These are phyloP conservation scores for Salvelinus namaycush DNA, from an alignment of 2,113 vertebrate genomes.

Conservation along the genomic window DNA sequence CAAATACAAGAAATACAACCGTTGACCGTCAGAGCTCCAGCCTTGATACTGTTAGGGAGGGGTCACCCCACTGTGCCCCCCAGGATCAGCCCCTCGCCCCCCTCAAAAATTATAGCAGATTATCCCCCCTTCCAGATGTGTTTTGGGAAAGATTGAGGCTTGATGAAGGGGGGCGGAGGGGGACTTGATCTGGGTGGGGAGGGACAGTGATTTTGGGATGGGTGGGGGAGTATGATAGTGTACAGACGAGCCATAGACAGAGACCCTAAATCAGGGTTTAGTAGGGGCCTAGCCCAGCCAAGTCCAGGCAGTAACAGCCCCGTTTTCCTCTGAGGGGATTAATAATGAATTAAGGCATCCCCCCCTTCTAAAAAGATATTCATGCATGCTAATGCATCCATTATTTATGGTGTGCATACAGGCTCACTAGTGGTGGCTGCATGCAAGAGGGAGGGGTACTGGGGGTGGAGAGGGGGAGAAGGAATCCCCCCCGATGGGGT, in stretches of 20 bases:
- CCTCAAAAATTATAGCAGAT: constrained; percentile 44
- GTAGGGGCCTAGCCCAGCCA: constrained; percentile 32
- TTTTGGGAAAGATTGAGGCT: constrained; percentile 38
- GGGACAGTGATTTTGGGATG: constrained; percentile 3
- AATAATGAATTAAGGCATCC: constrained; percentile 79
- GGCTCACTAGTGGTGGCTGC: constrained; percentile 65
- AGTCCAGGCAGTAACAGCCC: constrained; percentile 41
- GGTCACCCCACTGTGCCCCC: constrained; percentile 5
- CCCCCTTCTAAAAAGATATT: constrained; percentile 72
- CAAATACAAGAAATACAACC: not conserved
- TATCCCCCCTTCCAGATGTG: constrained; percentile 58
- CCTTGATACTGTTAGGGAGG: constrained; percentile 21
- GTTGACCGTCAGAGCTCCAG: constrained; percentile 1
- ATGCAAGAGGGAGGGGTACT: constrained; percentile 60
- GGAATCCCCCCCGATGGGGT: constrained; percentile 59
- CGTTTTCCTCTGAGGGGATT: constrained; percentile 74
- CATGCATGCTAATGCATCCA: constrained; percentile 80
- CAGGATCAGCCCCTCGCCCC: constrained; percentile 8
- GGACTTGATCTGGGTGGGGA: not conserved
- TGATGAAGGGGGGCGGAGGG: constrained; percentile 29
- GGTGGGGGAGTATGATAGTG: constrained; percentile 5
- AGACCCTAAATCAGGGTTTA: constrained; percentile 65
- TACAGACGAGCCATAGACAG: constrained; percentile 26
- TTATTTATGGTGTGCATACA: constrained; percentile 77
- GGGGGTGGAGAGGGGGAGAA: constrained; percentile 27